phyloP scores from a whole-genome alignment of 1,140 invertebrate species.

The Eulimnadia texana region DNA sequence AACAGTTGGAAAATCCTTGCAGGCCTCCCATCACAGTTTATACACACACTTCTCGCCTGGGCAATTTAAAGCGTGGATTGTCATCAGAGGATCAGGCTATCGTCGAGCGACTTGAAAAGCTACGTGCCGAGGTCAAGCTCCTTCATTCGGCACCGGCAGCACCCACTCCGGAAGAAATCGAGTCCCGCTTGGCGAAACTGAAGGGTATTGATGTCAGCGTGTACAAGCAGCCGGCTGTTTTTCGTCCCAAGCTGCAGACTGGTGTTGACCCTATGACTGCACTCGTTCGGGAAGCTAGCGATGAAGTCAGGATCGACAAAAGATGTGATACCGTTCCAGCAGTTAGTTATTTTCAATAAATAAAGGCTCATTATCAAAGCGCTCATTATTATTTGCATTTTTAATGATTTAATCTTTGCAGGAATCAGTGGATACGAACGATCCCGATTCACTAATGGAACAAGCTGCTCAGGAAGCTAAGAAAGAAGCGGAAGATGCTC shows the following conservation, averaged over 20 bases:
- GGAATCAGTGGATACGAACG: background rate
- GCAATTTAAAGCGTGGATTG: conserved; percentile 26
- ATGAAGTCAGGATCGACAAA: background rate
- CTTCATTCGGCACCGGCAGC: background rate
- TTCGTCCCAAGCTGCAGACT: background rate
- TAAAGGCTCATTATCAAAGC: background rate
- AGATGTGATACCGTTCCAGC: background rate
- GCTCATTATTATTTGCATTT: background rate
- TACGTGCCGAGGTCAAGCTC: conserved; percentile 28
- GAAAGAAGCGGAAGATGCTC: background rate
- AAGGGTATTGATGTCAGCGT: conserved; percentile 19
- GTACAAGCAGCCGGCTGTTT: background rate
- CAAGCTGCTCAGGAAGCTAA: background rate
- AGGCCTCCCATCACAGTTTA: conserved; percentile 35
- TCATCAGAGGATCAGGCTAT: conserved; percentile 36
- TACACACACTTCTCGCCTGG: conserved; percentile 26
- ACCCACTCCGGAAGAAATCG: conserved; percentile 20
- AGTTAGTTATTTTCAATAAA: background rate
- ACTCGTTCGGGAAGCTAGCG: background rate
- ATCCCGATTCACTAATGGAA: background rate
- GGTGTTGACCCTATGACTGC: background rate
- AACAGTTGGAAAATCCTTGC: conserved; percentile 31
- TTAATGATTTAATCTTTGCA: background rate
- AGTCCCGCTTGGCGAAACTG: conserved; percentile 20
- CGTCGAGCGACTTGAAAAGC: conserved; percentile 39